Evolutionary conservation across 2,113 vertebrate species (phyloP).

Genomic region (Bettongia penicillata): DNA sequence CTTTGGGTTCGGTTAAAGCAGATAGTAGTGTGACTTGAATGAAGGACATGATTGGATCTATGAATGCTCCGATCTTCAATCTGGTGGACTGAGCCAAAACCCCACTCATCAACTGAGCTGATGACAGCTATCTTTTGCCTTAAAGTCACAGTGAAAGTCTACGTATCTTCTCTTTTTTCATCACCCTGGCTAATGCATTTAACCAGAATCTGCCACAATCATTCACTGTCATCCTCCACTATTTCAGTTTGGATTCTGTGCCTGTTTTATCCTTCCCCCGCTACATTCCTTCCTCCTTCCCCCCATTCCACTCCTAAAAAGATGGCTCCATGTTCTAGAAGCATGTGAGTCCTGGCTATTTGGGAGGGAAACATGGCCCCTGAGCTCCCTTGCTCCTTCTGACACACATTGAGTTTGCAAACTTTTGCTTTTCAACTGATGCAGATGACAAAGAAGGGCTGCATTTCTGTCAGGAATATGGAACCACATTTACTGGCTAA

Average conservation of each 20-base stretch:
- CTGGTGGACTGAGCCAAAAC: background rate
- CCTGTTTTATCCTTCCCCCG: constrained; percentile 25
- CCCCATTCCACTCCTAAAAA: background rate
- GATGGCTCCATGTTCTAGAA: constrained; percentile 33
- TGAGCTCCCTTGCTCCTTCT: background rate
- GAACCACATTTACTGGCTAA: background rate
- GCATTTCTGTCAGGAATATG: background rate
- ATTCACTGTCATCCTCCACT: constrained; percentile 37
- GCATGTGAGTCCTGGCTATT: constrained; percentile 62
- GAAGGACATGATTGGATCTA: background rate
- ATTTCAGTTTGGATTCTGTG: constrained; percentile 55
- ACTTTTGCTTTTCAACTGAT: constrained; percentile 46
- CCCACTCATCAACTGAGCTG: background rate
- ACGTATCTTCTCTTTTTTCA: constrained; percentile 23
- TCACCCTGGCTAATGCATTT: constrained; percentile 13
- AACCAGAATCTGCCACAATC: constrained; percentile 42
- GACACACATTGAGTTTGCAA: constrained; percentile 41
- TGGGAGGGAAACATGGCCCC: constrained; percentile 51
- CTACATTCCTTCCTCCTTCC: background rate
- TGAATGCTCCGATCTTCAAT: background rate
- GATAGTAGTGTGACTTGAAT: background rate
- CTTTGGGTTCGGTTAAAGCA: background rate
- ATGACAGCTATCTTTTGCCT: background rate
- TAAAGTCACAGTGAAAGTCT: background rate
- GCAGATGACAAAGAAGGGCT: constrained; percentile 11